A percentile compares a stretch with the other conserved stretches of the same genome.
Conservation (phyloP, 2,888 invertebrate genomes). For the Lithophane leautieri region DNA sequence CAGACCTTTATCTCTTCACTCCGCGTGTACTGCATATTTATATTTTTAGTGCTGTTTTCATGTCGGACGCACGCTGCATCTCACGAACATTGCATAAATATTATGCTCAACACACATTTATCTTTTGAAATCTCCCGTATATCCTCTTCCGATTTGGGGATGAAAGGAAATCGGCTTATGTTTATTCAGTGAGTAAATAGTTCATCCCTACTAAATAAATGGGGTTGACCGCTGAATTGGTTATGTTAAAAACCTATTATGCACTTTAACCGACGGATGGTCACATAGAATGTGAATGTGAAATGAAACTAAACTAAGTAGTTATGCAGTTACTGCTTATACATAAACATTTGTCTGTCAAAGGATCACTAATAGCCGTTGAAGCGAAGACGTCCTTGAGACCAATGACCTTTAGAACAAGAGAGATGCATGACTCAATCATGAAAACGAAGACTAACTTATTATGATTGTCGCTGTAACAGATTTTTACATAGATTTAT, state of each 20-base stretch:
- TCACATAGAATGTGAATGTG: slow-evolving; percentile 1
- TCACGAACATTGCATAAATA: slow-evolving; percentile 29
- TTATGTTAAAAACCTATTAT: slow-evolving; percentile 42
- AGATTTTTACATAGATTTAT: background rate
- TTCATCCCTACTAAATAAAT: slow-evolving; percentile 31
- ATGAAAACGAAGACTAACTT: background rate
- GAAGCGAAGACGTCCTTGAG: slow-evolving; percentile 7
- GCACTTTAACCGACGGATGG: slow-evolving; percentile 17
- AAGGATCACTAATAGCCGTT: slow-evolving; percentile 20
- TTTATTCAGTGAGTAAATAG: slow-evolving; percentile 32
- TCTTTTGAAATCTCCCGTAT: background rate
- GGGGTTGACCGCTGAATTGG: slow-evolving; percentile 27
- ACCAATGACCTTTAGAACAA: slow-evolving; percentile 6
- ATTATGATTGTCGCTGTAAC: background rate
- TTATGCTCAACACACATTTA: slow-evolving; percentile 23
- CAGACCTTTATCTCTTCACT: slow-evolving; percentile 54
- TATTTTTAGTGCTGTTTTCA: slow-evolving; percentile 42
- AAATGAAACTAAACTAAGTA: too few species aligned
- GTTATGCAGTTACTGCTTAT: slow-evolving; percentile 7
- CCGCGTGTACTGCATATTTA: slow-evolving; percentile 55
- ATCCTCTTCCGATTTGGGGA: slow-evolving; percentile 5
- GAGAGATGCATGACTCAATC: background rate
- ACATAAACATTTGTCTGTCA: slow-evolving; percentile 19
- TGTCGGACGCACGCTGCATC: slow-evolving; percentile 28
- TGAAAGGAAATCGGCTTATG: slow-evolving; percentile 33